These are phyloP conservation scores for Brachyhypopomus gauderio DNA, from an alignment of 2,113 vertebrate genomes.

Conservation along the genomic window DNA sequence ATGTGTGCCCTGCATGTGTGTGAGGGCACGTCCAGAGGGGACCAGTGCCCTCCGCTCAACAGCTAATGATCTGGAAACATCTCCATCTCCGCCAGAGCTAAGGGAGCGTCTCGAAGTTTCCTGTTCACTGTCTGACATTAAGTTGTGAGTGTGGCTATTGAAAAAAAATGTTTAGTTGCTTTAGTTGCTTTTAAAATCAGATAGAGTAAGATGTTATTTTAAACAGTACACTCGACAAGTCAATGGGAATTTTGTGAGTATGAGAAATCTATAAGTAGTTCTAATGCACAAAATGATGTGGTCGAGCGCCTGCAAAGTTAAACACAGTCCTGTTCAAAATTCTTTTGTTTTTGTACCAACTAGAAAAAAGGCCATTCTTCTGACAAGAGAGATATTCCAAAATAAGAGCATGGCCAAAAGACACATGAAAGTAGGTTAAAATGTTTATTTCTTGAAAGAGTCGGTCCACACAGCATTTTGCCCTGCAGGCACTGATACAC, in stretches of 20 bases:
- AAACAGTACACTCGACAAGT: neutral
- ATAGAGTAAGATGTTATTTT: neutral
- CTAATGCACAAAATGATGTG: neutral
- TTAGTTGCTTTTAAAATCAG: too few relatives aligned
- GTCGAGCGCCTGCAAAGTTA: constrained; percentile 10
- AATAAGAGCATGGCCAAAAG: constrained; percentile 40
- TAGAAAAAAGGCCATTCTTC: constrained; percentile 30
- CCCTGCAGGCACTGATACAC: constrained; percentile 51
- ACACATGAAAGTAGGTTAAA: constrained; percentile 50
- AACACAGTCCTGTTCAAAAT: constrained; percentile 22
- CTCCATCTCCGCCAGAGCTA: constrained; percentile 31
- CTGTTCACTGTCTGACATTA: neutral
- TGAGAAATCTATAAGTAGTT: neutral
- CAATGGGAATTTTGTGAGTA: constrained; percentile 13
- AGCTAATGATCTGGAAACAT: constrained; percentile 48
- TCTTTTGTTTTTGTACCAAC: constrained; percentile 29
- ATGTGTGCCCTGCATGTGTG: constrained; percentile 25
- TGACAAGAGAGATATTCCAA: constrained; percentile 33
- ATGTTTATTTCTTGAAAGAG: constrained; percentile 50
- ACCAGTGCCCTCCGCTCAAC: constrained; percentile 19
- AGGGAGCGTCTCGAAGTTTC: constrained; percentile 4
- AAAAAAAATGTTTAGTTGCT: neutral
- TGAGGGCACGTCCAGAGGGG: constrained; percentile 13
- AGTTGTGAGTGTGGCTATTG: neutral
- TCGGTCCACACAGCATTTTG: constrained; percentile 40